Base-by-base conservation (phyloP, 2,888 invertebrate genomes). In the Oegoconia quadripuncta region DNA sequence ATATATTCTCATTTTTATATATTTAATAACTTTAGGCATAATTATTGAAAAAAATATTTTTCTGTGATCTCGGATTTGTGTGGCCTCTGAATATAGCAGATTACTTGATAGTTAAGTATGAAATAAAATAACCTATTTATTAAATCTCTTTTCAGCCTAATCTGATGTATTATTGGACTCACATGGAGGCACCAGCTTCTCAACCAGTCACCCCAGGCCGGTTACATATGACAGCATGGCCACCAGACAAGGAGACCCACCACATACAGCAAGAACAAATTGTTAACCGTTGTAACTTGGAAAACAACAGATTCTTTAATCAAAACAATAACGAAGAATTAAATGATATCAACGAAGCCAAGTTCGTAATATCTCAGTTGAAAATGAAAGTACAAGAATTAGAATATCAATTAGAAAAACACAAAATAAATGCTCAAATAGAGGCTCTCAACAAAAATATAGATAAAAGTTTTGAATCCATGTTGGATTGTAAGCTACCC, bases 131-230 rank as follows among this genome's bases (percentile, higher is more conserved):
- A 14, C 11, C 16, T 32, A 27, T 18, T 34, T 14, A 28, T 23
- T 9, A 26, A 13, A 2, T 52, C 53, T 80, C 90, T 53, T 81
- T 90, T 20, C 80, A 97, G 97, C 93, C 95, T 42, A 95, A 94
- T 77, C 90, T 94, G 65, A 95, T 96, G 93, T 97, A 97, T 81
- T 95, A 93, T 72, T 97, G 97, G 97, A 91, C 95, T 15, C 94
- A 95, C 70, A 93, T 93, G 48, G 95, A 95, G 75, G 80, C 89
- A 32, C 90, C 92, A 37, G 83, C 90, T 23, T 84, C 90, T 32
- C 89, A 91, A 46, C 91, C 93, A 22, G 82, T 91, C 41, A 92
- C 93, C 12, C 95, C 95, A 1, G 93, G 95, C 34, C 90, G 92
- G 64, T 81, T 96, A 32, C 91, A 93, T 50, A 90, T 91, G 42